Conservation (phyloP, 2,797 vertebrate genomes). For the Poeciliopsis turneri region DNA sequence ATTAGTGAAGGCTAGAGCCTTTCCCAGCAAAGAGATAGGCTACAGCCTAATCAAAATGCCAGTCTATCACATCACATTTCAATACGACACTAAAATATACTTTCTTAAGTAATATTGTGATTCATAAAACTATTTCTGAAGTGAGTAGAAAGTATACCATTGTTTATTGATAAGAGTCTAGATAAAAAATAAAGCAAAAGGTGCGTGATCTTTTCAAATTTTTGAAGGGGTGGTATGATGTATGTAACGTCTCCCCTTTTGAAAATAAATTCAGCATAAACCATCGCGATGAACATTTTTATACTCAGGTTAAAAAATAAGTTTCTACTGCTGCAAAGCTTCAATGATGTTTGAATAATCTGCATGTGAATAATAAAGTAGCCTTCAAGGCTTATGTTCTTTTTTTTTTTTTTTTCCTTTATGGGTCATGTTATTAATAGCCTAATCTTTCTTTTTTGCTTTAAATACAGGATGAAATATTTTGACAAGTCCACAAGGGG, state of each 20-base stretch:
- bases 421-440: conserved; percentile 76
- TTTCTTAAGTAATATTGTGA: neutral
- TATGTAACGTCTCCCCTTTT: conserved; percentile 29
- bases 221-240: neutral
- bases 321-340: conserved; percentile 39
- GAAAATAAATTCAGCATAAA: conserved; percentile 19
- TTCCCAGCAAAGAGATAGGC: neutral
- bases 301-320: conserved; percentile 23
- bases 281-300: conserved; percentile 11
- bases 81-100: conserved; percentile 10
- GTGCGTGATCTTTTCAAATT: neutral
- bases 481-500: conserved; percentile 73
- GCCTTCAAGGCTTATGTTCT: conserved; percentile 75
- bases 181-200: neutral
- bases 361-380: conserved; percentile 79
- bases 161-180: neutral
- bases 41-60: neutral
- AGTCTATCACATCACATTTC: neutral
- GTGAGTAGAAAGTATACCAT: neutral
- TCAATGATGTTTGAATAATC: conserved; percentile 74
- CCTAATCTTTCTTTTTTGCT: conserved; percentile 70
- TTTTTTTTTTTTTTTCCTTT: conserved; percentile 68
- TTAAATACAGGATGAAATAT: conserved; percentile 77
- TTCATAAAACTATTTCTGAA: neutral
- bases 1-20: neutral